Evolutionary conservation across 2,888 invertebrate species (phyloP), one percentile per base, ranked within the genome.

Genomic region (Calliphora vomitoria): DNA sequence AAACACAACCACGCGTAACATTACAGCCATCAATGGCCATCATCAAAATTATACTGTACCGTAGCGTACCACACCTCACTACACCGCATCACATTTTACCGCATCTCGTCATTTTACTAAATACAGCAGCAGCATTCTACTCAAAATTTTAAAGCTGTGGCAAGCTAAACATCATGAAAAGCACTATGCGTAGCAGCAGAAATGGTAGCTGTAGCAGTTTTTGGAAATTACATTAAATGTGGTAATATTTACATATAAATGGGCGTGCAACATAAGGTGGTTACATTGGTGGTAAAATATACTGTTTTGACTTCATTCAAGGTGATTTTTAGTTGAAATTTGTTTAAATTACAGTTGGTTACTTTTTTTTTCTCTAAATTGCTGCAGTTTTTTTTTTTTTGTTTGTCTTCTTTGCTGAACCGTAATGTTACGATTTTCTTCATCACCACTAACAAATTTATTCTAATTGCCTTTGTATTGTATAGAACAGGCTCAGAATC

Each of bases 191-290:
- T 18, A 25, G 10, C 20, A 64, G 18, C 25, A 31, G 31, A 58
- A 58, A 20, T 25, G 18, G 20, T 15, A 64, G 18, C 20, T 13
- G 66, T 35, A 88, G 80, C 62, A 41, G n/a, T 69, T 64, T 76
- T 62, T 69, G 69, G 71, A 76, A 75, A 76, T 71, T 35, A 74
- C 79, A 53, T 79, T 82, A 87, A 87, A 85, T 88, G 68, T 60
- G 80, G 69, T 47, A 83, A 66, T 31, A 84, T 92, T 92, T 92
- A 91, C 92, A 92, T 92, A 92, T 90, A 93, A 92, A 92, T 93
- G 93, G 92, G 90, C 91, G 92, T 78, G 78, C 90, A 91, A 89
- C 92, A 91, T 90, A 91, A 91, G 92, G 87, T 86, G 85, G 85
- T 82, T 88, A 78, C 76, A 83, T 74, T 74, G 74, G 47, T 68